Conservation (phyloP, 1,140 invertebrate species). For the Tetranychus cinnabarinus region DNA sequence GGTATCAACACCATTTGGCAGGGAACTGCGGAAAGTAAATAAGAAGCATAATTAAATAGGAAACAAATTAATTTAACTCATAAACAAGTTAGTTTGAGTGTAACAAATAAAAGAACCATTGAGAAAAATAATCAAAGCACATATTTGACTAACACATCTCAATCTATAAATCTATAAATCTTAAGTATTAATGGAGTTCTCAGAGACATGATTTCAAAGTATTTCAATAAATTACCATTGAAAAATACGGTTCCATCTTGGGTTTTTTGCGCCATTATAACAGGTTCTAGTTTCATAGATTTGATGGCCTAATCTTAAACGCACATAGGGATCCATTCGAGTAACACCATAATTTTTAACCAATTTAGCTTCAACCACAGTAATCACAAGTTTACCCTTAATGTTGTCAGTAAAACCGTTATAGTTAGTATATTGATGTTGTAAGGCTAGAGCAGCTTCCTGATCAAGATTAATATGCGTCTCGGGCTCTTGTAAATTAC, state of each 20-base stretch:
- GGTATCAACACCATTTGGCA: conserved; percentile 60
- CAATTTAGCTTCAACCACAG: conserved; percentile 62
- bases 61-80: too few species aligned
- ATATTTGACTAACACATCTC: too few species aligned
- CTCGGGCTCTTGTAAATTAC: conserved; percentile 19
- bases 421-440: conserved; percentile 37
- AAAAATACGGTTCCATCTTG: conserved; percentile 78
- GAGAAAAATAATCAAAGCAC: too few species aligned
- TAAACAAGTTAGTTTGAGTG: too few species aligned
- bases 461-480: conserved; percentile 44
- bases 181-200: too few species aligned
- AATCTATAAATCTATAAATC: too few species aligned
- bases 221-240: conserved; percentile 36
- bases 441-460: conserved; percentile 49
- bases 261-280: conserved; percentile 81
- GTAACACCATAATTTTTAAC: conserved; percentile 89
- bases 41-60: not conserved
- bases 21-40: conserved; percentile 32
- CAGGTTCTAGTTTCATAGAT: conserved; percentile 64
- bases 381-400: conserved; percentile 49
- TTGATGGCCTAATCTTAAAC: conserved; percentile 65
- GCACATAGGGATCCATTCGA: conserved; percentile 87
- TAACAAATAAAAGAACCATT: too few species aligned
- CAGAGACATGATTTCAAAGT: too few species aligned
- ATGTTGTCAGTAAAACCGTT: conserved; percentile 27